Percentiles rank a stretch among this genome's conserved stretches.
phyloP scores from a whole-genome alignment of 2,113 vertebrate genomes.

The Melospiza melodia region DNA sequence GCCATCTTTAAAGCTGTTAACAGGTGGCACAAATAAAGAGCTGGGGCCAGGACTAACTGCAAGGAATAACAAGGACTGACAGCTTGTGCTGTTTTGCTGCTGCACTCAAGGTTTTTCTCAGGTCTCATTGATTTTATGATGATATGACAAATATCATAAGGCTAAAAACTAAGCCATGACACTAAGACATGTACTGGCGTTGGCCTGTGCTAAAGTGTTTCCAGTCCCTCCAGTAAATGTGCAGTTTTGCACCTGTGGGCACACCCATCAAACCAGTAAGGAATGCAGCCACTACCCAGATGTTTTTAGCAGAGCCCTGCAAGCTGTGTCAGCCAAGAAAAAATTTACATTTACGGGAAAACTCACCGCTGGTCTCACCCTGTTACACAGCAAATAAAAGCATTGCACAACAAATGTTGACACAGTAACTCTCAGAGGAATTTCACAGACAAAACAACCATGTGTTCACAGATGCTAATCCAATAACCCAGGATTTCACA shows the following conservation, averaged over 20 bases:
- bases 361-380: background rate
- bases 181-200: background rate
- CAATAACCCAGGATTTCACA: background rate
- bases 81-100: background rate
- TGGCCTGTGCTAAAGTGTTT: background rate
- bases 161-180: background rate
- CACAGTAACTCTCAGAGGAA: background rate
- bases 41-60: background rate
- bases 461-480: background rate
- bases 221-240: background rate
- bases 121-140: background rate
- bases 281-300: background rate
- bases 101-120: background rate
- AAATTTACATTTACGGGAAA: slow-evolving; percentile 42
- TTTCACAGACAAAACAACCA: background rate
- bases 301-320: background rate
- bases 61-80: background rate
- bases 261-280: background rate
- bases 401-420: slow-evolving; percentile 5
- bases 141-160: background rate
- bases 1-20: background rate
- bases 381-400: slow-evolving; percentile 25
- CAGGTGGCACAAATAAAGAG: background rate
- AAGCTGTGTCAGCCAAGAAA: background rate
- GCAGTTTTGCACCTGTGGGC: background rate